Evolutionary conservation across 2,888 invertebrate genomes (phyloP).

Genomic region (Conistra vaccinii): DNA sequence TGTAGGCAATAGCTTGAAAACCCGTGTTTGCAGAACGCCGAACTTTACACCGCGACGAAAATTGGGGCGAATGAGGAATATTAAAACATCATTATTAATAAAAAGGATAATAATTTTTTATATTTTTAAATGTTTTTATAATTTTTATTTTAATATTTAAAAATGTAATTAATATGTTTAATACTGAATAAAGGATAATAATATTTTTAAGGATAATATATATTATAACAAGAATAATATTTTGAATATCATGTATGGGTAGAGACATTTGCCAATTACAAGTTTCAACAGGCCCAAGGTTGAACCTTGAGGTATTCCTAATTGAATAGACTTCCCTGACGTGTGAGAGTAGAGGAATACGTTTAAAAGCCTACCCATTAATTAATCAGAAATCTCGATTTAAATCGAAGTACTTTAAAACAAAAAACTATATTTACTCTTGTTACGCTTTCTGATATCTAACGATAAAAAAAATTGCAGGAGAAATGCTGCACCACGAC

Average conservation of each 20-base stretch:
- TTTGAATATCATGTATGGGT: neutral
- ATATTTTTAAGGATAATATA: too few species aligned
- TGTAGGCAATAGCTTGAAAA: neutral
- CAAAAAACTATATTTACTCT: neutral
- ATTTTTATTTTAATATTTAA: too few species aligned
- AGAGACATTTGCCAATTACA: neutral
- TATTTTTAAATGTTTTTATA: too few species aligned
- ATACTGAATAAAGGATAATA: too few species aligned
- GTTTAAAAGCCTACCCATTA: too few species aligned
- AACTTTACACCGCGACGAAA: neutral
- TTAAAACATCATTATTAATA: too few species aligned
- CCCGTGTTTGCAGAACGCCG: neutral
- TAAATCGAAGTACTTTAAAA: neutral
- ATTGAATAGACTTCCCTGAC: neutral
- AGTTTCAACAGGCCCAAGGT: neutral
- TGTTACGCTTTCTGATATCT: neutral
- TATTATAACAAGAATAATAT: too few species aligned
- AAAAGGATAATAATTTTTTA: too few species aligned
- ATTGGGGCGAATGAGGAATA: neutral
- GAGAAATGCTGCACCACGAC: conserved; percentile 99
- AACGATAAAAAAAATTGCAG: conserved; percentile 70
- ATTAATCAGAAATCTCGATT: too few species aligned
- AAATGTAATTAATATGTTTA: too few species aligned
- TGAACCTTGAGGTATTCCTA: neutral
- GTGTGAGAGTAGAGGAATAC: neutral